Base-by-base conservation (phyloP, 2,888 invertebrate species). In the Cantharis lateralis region DNA sequence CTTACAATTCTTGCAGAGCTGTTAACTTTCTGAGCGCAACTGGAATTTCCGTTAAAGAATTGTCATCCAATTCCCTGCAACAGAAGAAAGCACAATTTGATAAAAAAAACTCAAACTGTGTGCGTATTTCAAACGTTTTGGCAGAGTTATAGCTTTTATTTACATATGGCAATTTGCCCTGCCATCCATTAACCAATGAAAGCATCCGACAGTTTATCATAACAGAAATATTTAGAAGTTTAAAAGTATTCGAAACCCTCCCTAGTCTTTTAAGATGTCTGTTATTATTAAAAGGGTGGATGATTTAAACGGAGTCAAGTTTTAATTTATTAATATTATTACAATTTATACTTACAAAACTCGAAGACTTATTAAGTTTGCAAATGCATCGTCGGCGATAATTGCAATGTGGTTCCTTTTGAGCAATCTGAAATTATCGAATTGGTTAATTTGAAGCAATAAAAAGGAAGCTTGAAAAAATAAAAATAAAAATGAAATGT, bases 1-100 rank as follows among this genome's bases (percentile, higher is more conserved):
- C 96, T 96, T 91, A 97, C 97, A 97, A 89, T 89, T 96, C 95
- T 86, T 95, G 93, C 10, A 97, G 92, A 85, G 92, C 91, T 71
- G 93, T 91, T 86, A 96, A 90, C 87, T 93, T 92, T 81, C 91
- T 91, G 80, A 96, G 90, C 79, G 95, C 96, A 68, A 90, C 88
- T 71, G 97, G 96, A 86, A 97, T 91, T 86, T 93, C 92, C 82
- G 91, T 91, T 86, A 95, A 89, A 81, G 91, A 89, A 89, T 95
- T 95, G 87, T 94, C 93, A 87, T 94, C 94, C 84, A 95, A 89
- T 88, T 95, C 94, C 82, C 95, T 95, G 89, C 48, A 48, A 48
- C 48, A 48, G 48, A 64, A 64, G 16, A 64, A 20, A 11, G 9
- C 16, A 64, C 18, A 16, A 64, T 64, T 20, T 64, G 48, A 48